Percentiles rank a stretch among this genome's conserved stretches.
phyloP scores from a whole-genome alignment of 2,113 vertebrate genomes.

The Dendropsophus ebraccatus region DNA sequence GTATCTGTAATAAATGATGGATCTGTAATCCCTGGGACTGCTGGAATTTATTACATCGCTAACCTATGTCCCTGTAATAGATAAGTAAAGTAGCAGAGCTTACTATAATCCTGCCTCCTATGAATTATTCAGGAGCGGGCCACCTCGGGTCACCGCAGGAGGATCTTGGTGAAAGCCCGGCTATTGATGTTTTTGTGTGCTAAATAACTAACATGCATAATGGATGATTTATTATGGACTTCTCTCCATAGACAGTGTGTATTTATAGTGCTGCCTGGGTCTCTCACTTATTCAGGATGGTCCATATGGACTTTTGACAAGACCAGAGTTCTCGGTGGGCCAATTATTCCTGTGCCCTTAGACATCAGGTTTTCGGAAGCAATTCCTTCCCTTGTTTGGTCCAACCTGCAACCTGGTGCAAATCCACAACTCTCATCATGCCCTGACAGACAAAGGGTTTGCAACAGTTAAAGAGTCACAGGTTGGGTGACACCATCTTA shows the following conservation, averaged over 20 bases:
- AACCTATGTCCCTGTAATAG: conserved; percentile 17
- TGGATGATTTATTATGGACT: neutral
- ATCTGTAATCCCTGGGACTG: neutral
- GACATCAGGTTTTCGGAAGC: neutral
- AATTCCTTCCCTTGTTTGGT: neutral
- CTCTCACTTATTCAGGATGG: neutral
- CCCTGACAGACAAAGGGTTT: too few relatives aligned
- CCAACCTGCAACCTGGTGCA: too few relatives aligned
- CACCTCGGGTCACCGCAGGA: conserved; percentile 5
- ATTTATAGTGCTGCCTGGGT: neutral
- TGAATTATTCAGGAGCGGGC: neutral
- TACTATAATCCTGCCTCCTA: neutral
- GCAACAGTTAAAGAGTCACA: too few relatives aligned
- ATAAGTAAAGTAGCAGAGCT: conserved; percentile 20
- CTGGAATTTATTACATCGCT: neutral
- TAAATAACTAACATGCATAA: conserved; percentile 13
- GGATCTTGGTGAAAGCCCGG: neutral
- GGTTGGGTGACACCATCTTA: too few relatives aligned
- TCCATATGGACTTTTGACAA: neutral
- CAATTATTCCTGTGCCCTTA: neutral
- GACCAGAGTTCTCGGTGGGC: neutral
- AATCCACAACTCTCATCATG: too few relatives aligned
- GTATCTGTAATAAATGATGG: conserved; percentile 1
- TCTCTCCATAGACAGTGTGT: neutral
- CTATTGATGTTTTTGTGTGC: conserved; percentile 10